Evolutionary conservation across 2,113 vertebrate species (phyloP).

Genomic region (Ploceus nigricollis): DNA sequence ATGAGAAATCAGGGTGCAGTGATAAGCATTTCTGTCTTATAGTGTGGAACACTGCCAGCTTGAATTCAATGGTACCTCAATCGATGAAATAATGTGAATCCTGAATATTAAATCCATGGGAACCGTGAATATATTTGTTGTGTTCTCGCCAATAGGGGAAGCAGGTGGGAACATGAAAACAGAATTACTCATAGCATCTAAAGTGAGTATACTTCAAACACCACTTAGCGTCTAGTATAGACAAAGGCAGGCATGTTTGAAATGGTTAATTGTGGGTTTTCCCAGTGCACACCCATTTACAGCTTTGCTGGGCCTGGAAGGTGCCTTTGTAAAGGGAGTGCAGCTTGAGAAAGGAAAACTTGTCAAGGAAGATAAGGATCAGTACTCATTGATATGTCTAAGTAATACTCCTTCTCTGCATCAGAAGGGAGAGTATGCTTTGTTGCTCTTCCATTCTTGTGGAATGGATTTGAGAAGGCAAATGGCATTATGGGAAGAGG

Average conservation of each 20-base stretch:
- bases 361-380: not conserved
- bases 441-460: not conserved
- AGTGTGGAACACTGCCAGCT: slow-evolving; percentile 26
- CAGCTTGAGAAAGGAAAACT: not conserved
- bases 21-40: slow-evolving; percentile 41
- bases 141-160: slow-evolving; percentile 16
- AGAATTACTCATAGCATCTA: slow-evolving; percentile 1
- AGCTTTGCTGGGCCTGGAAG: not conserved
- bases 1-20: slow-evolving; percentile 16
- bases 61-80: slow-evolving; percentile 34
- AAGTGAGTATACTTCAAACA: not conserved
- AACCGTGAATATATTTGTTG: not conserved
- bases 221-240: slow-evolving; percentile 8
- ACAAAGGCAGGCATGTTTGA: not conserved
- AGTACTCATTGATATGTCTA: not conserved
- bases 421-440: not conserved
- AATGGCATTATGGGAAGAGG: not conserved
- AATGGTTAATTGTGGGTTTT: not conserved
- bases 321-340: not conserved
- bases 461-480: not conserved
- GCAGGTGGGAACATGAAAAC: slow-evolving; percentile 27
- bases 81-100: slow-evolving; percentile 31
- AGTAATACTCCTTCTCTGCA: not conserved
- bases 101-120: slow-evolving; percentile 11
- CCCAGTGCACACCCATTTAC: not conserved